Base-by-base conservation (phyloP, 2,888 invertebrate genomes). In the Drosophila meridiana region DNA sequence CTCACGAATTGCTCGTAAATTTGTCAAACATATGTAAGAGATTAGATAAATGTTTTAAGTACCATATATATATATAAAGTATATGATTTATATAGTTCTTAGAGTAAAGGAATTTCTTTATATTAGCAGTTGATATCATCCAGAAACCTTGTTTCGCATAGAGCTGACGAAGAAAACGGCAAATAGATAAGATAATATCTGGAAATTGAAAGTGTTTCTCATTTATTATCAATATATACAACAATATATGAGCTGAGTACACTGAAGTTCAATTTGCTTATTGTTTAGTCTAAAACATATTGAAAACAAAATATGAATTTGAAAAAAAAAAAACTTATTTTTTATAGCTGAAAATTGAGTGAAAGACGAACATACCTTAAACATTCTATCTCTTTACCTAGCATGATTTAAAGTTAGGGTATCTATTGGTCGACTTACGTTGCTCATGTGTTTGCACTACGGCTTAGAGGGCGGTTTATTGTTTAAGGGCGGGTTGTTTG, bases 341-440 rank as follows among this genome's bases (percentile, higher is more conserved):
- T n/a, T n/a, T n/a, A n/a, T n/a, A n/a, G 20, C n/a, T 45, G 45
- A 11, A 4, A 11, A 26, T 0, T 45, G 45, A 43, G 20, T 43
- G 3, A 3, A 42, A 43, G 20, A 43, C 20, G 4, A 45, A 26
- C 4, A n/a, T 8, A 11, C 4, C 0, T 26, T 26, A 4, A 2
- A 26, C 26, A 26, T 11, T 45, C 11, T 28, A 20, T 45, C 13
- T 47, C 20, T 28, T 6, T 13, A 7, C 2, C 47, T 13, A 14
- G 5, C 14, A 9, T n/a, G 8, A 9, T 30, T 32, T 14, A 7
- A 3, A 9, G 9, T 14, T 8, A 38, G 67, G 64, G 69, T 53
- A 69, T 62, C 26, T 59, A 0, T 13, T 0, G 9, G 55, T 78
- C 69, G 64, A n/a, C 40, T n/a, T 20, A 20, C 20, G 40, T 2